Base-by-base conservation (phyloP, 1,140 invertebrate species). In the Wasmannia auropunctata region DNA sequence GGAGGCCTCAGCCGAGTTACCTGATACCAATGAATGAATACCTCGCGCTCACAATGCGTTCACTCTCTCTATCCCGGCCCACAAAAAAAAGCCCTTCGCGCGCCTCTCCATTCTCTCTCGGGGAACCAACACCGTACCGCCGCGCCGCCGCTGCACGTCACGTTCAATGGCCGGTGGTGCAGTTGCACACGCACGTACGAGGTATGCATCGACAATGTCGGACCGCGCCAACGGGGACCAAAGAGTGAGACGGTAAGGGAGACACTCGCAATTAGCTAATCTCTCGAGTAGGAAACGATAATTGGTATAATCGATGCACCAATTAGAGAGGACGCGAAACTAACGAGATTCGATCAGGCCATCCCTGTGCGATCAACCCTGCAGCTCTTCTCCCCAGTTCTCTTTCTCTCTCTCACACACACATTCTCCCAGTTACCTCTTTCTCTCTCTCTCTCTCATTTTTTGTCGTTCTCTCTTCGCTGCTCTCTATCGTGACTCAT, bases 261-360 rank as follows among this genome's bases (percentile, higher is more conserved):
- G 74, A 88, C 65, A 80, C 43, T 89, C 54, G 90, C 92, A 93
- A 93, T 93, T 92, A 92, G 91, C 92, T 93, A 93, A 93, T 93
- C 92, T 93, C 91, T 87, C 87, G 88, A 89, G 88, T 90, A 91
- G 87, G 90, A 93, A 91, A 91, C 92, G 90, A 91, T 93, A 94
- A 93, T 94, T 93, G 92, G 90, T 91, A 93, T 92, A 93, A 94
- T 94, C 92, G 93, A 93, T 93, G 92, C 91, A 89, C 90, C 88
- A 92, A 92, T 92, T 92, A 92, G 88, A 92, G 88, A 86, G 86
- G 65, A 90, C 81, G 86, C 84, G 86, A 91, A 92, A 90, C 85
- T 93, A 93, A 93, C 91, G 92, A 92, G 92, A 92, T 92, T 90
- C 91, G 75, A 87, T 72, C 90, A 86, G 81, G n/a, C 40, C 86